These are phyloP conservation scores for Microtus ochrogaster DNA, from an alignment of 2,113 vertebrate genomes.

Conservation along the genomic window DNA sequence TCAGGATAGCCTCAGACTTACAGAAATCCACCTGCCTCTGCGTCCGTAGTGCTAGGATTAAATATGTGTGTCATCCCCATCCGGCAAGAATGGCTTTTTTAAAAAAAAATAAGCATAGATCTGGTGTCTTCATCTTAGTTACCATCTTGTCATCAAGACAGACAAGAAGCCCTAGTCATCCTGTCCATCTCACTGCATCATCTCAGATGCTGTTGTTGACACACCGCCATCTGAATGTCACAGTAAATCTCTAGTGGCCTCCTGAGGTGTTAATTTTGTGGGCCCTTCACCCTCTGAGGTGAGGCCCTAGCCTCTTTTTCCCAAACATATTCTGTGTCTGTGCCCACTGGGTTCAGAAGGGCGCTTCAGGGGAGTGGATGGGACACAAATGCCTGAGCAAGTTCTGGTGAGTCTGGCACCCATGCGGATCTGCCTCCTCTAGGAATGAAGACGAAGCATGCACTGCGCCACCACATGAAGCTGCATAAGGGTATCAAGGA, in stretches of 20 bases:
- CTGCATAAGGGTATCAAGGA: slow-evolving; percentile 99
- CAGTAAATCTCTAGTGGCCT: neutral
- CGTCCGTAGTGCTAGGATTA: neutral
- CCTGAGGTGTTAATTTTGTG: neutral
- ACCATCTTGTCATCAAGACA: too few relatives aligned
- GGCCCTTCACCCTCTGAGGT: neutral
- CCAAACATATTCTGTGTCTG: neutral
- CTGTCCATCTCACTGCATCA: neutral
- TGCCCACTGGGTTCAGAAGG: neutral
- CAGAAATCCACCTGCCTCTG: neutral
- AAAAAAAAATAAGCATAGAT: neutral
- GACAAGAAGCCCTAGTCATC: too few relatives aligned
- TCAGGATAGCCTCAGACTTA: neutral
- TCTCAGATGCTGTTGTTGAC: neutral
- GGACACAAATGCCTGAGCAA: too few relatives aligned
- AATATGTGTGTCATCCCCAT: neutral
- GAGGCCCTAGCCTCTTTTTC: neutral
- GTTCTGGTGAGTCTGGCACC: neutral
- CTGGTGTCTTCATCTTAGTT: too few relatives aligned
- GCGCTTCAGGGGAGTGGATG: neutral
- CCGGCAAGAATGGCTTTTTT: neutral
- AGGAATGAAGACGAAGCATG: slow-evolving; percentile 99
- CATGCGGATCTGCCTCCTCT: neutral
- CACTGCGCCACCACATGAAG: slow-evolving; percentile 99
- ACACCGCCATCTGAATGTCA: neutral